A percentile compares a stretch with the other conserved stretches of the same genome.
Conservation (phyloP, 2,113 vertebrate species). For the Thermophis baileyi region DNA sequence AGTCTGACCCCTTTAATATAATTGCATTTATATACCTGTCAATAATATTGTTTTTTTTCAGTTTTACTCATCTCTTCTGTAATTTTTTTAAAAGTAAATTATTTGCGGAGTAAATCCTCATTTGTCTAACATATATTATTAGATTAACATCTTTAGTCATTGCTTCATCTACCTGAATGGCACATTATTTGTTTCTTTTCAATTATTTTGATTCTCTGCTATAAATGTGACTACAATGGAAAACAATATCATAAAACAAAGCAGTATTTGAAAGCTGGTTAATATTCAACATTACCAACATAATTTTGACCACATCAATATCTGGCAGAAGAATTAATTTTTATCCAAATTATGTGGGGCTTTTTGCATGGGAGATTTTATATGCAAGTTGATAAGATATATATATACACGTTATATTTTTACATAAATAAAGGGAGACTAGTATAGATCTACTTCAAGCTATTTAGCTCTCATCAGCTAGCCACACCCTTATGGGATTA, state of each 20-base stretch:
- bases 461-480: too few species aligned
- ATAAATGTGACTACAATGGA: not conserved
- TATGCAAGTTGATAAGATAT: not conserved
- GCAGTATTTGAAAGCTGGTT: not conserved
- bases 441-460: too few species aligned
- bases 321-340: not conserved
- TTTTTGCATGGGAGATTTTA: not conserved
- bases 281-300: not conserved
- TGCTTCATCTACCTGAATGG: not conserved
- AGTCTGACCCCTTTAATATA: not conserved
- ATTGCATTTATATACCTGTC: not conserved
- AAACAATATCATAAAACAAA: not conserved
- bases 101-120: not conserved
- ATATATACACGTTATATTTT: too few species aligned
- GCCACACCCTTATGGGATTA: too few species aligned
- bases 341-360: not conserved
- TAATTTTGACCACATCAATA: not conserved
- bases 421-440: too few species aligned
- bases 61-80: not conserved
- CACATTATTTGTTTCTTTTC: not conserved
- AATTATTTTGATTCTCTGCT: not conserved
- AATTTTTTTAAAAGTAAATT: not conserved
- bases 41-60: not conserved
- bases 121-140: not conserved
- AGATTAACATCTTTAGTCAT: not conserved